These are phyloP conservation scores for Syngnathus acus DNA, from an alignment of 2,797 vertebrate species.

Conservation along the genomic window DNA sequence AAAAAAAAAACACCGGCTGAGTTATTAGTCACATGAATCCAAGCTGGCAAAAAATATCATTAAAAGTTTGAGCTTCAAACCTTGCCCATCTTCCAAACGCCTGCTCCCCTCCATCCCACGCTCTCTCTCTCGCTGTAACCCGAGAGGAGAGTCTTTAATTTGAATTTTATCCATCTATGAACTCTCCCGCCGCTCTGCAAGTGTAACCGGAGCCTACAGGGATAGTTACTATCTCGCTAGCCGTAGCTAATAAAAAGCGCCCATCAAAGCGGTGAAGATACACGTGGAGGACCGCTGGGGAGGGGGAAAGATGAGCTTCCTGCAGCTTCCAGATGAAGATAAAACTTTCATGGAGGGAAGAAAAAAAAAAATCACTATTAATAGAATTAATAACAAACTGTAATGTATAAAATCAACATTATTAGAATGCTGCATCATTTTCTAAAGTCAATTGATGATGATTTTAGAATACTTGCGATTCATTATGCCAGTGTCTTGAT, in stretches of 20 bases:
- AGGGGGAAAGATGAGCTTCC: constrained; percentile 6
- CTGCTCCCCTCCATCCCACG: neutral
- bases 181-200: constrained; percentile 24
- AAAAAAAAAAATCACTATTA: neutral
- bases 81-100: constrained; percentile 8
- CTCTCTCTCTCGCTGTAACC: constrained; percentile 8
- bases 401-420: too few relatives aligned
- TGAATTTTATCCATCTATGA: constrained; percentile 33
- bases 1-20: neutral
- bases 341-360: constrained; percentile 11
- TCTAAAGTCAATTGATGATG: too few relatives aligned
- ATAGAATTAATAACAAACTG: neutral
- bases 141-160: constrained; percentile 32
- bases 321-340: constrained; percentile 21
- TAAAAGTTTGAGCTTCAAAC: neutral
- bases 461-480: neutral
- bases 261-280: constrained; percentile 29
- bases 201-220: constrained; percentile 29
- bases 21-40: neutral
- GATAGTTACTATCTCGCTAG: constrained; percentile 36
- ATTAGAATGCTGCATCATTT: too few relatives aligned
- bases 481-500: neutral
- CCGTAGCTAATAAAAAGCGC: constrained; percentile 43
- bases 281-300: constrained; percentile 16
- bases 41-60: neutral